Base-by-base conservation (phyloP, 2,797 vertebrate genomes). In the Acrocephalus scirpaceus region DNA sequence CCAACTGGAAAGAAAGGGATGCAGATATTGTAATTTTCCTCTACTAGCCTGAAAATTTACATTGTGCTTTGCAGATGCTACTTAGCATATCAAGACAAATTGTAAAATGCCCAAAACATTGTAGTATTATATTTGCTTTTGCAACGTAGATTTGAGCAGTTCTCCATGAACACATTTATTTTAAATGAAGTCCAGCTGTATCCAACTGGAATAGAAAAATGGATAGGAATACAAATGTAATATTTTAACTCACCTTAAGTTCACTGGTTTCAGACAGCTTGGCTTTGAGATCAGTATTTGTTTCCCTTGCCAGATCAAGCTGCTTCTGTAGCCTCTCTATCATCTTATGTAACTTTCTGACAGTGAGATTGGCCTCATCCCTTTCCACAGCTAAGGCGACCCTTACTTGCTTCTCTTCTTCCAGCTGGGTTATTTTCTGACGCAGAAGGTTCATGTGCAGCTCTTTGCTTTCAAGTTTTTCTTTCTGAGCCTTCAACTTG, bases 401-500 rank as follows among this genome's bases (percentile, higher is more conserved):
- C 21, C 96, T 97, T n/a, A 92, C 92, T 94, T 98, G 98, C 92
- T 97, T 98, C 96, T 99, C 98, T 85, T 98, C 98, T 96, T 99
- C 98, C 97, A 99, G 96, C 81, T 99, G 98, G 3, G 95, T 92
- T 75, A 99, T 97, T 96, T 99, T 99, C 97, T 98, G 98, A 72
- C 98, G 98, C 95, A 99, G 97, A 40, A 99, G 97, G 58, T 98
- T 99, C 97, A 99, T 60, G 78, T 99, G 98, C 47, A 99, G 97
- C 19, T 98, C 99, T 97, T 96, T 99, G 97, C 98, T 99, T 76
- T 99, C 98, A 56, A 99, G 97, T 15, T 98, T 98, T 95, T 99
- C 98, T 92, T 98, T 99, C 93, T 99, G 98, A 61, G 97, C 96
- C 96, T 98, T 99, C 50, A 99, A 71, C 99, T 99, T 93, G 77